These are phyloP conservation scores for Saccostrea glomerata DNA, from an alignment of 1,140 invertebrate species.

Conservation along the genomic window DNA sequence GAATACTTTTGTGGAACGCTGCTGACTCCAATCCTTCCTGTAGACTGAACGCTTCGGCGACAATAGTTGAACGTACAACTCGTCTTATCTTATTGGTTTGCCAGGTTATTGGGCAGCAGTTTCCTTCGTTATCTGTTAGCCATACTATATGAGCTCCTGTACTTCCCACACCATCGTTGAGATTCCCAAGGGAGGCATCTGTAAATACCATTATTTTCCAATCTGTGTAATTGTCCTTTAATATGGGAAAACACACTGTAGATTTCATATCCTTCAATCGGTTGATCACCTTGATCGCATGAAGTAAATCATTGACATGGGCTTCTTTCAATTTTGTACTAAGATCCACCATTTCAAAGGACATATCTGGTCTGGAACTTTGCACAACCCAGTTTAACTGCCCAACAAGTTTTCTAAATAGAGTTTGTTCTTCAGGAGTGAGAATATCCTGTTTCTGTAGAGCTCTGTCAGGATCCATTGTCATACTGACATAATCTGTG, in stretches of 20 bases:
- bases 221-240: not conserved
- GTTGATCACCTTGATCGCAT: not conserved
- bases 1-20: conserved; percentile 18
- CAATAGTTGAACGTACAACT: conserved; percentile 49
- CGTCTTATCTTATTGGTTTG: conserved; percentile 48
- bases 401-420: no score
- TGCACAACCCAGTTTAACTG: no score
- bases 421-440: no score
- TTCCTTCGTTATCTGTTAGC: conserved; percentile 43
- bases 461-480: not conserved
- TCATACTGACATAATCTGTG: not conserved
- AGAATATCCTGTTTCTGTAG: not conserved
- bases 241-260: not conserved
- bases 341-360: no score
- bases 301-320: no score
- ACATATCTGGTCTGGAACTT: no score
- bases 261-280: conserved; percentile 34
- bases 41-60: conserved; percentile 45
- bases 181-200: no score
- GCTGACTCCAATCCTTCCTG: conserved; percentile 47
- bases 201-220: no score
- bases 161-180: not conserved
- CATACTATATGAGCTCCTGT: conserved; percentile 44
- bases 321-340: no score
- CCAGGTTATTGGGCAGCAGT: conserved; percentile 45